Percentiles rank a stretch among this genome's conserved stretches.
Conservation (phyloP, 2,797 vertebrate genomes). For the Erpetoichthys calabaricus region DNA sequence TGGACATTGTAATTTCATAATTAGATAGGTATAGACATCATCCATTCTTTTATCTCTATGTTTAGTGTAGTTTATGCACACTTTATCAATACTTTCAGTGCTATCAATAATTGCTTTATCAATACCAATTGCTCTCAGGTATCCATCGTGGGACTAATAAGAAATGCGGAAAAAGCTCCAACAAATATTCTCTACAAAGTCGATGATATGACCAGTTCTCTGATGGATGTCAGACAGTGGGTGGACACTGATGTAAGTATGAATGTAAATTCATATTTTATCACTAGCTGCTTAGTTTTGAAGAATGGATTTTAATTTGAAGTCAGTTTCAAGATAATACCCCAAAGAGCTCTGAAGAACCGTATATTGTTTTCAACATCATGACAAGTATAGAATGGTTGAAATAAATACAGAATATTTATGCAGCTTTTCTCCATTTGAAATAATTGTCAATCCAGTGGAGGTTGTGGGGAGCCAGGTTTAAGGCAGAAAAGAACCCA, state of each 20-base stretch:
- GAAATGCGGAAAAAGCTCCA: slow-evolving; percentile 83
- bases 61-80: too few species aligned
- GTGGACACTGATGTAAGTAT: slow-evolving; percentile 78
- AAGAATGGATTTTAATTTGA: not conserved
- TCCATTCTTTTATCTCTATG: not conserved
- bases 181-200: slow-evolving; percentile 94
- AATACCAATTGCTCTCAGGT: slow-evolving; percentile 41
- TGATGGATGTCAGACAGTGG: slow-evolving; percentile 93
- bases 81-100: not conserved
- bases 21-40: too few species aligned
- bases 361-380: not conserved
- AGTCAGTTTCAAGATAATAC: not conserved
- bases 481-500: too few species aligned
- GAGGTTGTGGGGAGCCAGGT: too few species aligned
- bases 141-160: slow-evolving; percentile 74
- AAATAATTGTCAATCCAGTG: too few species aligned
- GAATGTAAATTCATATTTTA: too few species aligned
- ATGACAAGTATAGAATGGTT: too few species aligned
- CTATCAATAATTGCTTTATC: not conserved
- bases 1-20: not conserved
- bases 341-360: too few species aligned
- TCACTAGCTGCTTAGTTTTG: not conserved
- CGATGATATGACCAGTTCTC: slow-evolving; percentile 84
- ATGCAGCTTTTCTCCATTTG: too few species aligned
- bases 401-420: too few species aligned